Evolutionary conservation across 2,113 vertebrate genomes (phyloP).

Genomic region (Melanerpes aurifrons): DNA sequence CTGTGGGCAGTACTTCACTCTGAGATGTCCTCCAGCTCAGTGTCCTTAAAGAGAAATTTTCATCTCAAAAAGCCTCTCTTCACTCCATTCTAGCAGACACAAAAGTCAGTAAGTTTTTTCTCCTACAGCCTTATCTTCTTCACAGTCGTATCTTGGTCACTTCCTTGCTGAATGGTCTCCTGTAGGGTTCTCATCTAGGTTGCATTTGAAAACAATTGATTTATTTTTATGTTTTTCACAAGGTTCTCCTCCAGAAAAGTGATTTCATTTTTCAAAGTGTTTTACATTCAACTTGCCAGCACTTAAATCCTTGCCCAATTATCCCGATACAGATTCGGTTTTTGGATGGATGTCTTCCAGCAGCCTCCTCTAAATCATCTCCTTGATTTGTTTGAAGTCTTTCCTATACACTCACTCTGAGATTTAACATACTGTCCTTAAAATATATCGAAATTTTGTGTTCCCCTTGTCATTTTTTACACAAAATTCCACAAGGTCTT

Average conservation of each 20-base stretch:
- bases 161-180: not conserved
- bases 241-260: not conserved
- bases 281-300: not conserved
- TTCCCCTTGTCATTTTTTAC: not conserved
- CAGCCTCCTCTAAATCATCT: not conserved
- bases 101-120: not conserved
- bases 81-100: not conserved
- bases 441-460: accelerated
- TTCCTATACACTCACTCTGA: not conserved
- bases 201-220: not conserved
- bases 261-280: not conserved
- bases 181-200: not conserved
- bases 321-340: not conserved
- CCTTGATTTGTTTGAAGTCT: not conserved
- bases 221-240: not conserved
- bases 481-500: not conserved
- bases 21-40: not conserved
- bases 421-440: not conserved
- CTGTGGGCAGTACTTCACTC: not conserved
- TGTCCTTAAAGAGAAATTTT: not conserved
- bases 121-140: not conserved
- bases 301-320: not conserved
- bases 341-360: not conserved
- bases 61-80: not conserved
- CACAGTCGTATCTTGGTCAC: not conserved